Percentiles rank a stretch among this genome's conserved stretches.
phyloP scores from a whole-genome alignment of 2,113 vertebrate genomes.

The Amblyopsis rosae region DNA sequence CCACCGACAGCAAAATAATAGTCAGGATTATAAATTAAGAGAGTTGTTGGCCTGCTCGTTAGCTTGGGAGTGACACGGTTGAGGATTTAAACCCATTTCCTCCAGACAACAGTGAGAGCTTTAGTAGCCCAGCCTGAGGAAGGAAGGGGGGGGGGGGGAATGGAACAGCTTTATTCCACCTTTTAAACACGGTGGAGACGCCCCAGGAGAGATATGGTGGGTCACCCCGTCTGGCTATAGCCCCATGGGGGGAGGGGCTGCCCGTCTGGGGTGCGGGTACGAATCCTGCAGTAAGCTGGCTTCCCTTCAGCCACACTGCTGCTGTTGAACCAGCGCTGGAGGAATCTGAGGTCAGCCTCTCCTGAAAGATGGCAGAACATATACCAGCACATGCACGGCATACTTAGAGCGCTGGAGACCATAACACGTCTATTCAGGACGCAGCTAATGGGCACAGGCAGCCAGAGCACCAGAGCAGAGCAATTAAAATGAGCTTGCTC shows the following conservation, averaged over 20 bases:
- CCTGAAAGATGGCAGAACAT: constrained; percentile 27
- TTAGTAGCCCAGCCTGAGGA: constrained; percentile 53
- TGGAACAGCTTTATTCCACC: constrained; percentile 42
- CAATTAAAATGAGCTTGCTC: constrained; percentile 20
- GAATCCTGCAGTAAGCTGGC: constrained; percentile 9
- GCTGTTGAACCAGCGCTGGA: constrained; percentile 40
- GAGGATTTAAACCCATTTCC: constrained; percentile 52
- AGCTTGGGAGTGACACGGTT: background rate
- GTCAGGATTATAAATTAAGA: constrained; percentile 10
- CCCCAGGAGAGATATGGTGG: constrained; percentile 70
- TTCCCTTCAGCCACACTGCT: constrained; percentile 32
- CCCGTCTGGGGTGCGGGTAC: background rate
- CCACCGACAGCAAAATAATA: background rate
- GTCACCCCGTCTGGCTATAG: constrained; percentile 71
- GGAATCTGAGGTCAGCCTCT: constrained; percentile 50
- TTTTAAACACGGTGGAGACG: constrained; percentile 67
- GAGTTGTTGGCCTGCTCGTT: constrained; percentile 30
- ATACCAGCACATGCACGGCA: constrained; percentile 9
- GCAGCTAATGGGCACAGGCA: constrained; percentile 1
- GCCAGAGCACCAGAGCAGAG: constrained; percentile 15
- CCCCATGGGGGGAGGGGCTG: constrained; percentile 50
- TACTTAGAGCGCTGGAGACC: constrained; percentile 2
- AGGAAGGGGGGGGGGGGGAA: constrained; percentile 49
- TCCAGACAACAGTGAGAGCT: constrained; percentile 54
- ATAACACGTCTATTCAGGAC: constrained; percentile 21